Evolutionary conservation across 2,888 invertebrate species (phyloP).

Genomic region (Pherbina coryleti): DNA sequence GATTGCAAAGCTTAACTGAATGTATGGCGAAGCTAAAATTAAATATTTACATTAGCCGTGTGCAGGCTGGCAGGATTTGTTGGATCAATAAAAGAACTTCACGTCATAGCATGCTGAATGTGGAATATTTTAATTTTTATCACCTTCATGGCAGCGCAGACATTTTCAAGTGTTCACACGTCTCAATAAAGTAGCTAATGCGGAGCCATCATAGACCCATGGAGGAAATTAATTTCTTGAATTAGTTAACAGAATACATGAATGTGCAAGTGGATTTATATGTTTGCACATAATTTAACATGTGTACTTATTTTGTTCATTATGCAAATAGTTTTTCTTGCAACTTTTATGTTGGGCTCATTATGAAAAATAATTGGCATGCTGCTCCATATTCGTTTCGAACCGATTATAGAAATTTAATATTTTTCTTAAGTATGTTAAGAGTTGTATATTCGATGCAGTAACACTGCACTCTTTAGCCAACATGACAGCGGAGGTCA

Average conservation of each 20-base stretch:
- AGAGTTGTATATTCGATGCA: no score
- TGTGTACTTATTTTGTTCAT: no score
- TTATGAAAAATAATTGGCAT: no score
- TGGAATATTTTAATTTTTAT: background rate
- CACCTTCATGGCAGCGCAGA: background rate
- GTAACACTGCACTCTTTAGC: no score
- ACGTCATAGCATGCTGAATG: background rate
- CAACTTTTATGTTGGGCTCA: no score
- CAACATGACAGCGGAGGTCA: no score
- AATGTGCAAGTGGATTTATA: no score
- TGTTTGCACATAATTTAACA: no score
- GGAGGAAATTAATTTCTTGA: background rate
- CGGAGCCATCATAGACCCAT: background rate
- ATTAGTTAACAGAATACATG: background rate
- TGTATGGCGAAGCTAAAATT: background rate
- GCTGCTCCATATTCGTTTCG: no score
- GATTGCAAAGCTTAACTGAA: conserved; percentile 14
- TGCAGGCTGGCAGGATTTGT: background rate
- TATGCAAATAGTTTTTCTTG: no score
- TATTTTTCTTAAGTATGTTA: no score
- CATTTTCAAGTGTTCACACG: conserved; percentile 21
- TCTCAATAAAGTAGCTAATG: background rate
- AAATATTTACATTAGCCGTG: conserved; percentile 13
- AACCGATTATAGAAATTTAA: no score
- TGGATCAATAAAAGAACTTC: conserved; percentile 21